phyloP scores from a whole-genome alignment of 2,797 vertebrate species.

The Dendrocincla fuliginosa region DNA sequence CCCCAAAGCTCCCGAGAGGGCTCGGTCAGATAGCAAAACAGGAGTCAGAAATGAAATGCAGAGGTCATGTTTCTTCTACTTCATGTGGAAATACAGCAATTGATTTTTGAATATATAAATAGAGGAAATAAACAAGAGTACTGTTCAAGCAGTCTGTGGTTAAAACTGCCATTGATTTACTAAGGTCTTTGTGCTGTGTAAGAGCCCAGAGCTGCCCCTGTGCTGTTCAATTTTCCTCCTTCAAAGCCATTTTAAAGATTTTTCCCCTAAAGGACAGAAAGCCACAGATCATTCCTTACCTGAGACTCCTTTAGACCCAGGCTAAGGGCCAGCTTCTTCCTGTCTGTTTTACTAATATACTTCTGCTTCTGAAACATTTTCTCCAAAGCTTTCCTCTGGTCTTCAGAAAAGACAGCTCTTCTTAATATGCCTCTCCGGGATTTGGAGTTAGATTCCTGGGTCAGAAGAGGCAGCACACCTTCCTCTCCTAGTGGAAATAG shows the following conservation, averaged over 20 bases:
- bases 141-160: background rate
- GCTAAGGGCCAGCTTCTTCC: conserved; percentile 90
- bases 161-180: background rate
- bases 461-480: conserved; percentile 80
- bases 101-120: background rate
- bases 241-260: background rate
- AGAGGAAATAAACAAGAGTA: background rate
- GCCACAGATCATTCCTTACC: conserved; percentile 75
- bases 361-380: conserved; percentile 96
- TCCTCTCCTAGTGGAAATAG: conserved; percentile 72
- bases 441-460: conserved; percentile 84
- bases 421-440: conserved; percentile 90
- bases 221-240: background rate
- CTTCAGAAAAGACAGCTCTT: conserved; percentile 95
- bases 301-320: conserved; percentile 95
- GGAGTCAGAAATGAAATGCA: background rate
- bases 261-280: background rate
- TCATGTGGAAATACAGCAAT: background rate
- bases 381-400: conserved; percentile 95
- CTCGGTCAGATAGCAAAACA: background rate
- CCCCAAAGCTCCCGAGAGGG: background rate
- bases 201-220: background rate
- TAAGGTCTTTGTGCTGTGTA: background rate
- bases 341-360: conserved; percentile 96
- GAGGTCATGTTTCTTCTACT: background rate